phyloP scores from a whole-genome alignment of 2,113 vertebrate species.

The Dipodomys stephensi region DNA sequence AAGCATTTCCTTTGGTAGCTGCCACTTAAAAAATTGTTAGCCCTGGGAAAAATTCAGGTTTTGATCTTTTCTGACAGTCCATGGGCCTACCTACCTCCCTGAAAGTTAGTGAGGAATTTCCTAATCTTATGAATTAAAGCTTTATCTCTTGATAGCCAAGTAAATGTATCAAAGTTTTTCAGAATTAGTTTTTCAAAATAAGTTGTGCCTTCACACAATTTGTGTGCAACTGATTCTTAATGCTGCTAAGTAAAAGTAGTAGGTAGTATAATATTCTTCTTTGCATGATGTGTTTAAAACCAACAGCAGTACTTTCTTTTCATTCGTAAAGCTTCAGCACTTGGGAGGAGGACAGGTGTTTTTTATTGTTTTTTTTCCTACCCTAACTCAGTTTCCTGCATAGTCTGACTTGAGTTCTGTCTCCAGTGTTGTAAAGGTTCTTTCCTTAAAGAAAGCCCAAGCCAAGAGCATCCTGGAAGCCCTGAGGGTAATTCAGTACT shows the following conservation, averaged over 20 bases:
- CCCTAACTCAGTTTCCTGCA: background rate
- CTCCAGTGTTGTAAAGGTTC: conserved; percentile 93
- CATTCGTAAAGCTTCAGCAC: background rate
- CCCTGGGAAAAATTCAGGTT: conserved; percentile 34
- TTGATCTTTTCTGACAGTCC: conserved; percentile 40
- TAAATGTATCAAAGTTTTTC: background rate
- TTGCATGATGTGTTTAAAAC: background rate
- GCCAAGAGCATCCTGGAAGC: conserved; percentile 92
- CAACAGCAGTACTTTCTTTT: background rate
- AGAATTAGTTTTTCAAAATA: background rate
- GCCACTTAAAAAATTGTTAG: conserved; percentile 6
- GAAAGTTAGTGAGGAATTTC: conserved; percentile 52
- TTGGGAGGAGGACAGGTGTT: background rate
- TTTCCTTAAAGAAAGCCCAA: conserved; percentile 94
- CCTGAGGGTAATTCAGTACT: conserved; percentile 91
- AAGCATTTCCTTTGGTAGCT: conserved; percentile 20
- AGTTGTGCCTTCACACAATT: background rate
- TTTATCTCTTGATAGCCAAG: background rate
- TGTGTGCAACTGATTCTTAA: background rate
- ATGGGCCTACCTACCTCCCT: background rate
- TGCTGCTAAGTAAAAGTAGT: background rate
- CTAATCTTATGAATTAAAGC: background rate
- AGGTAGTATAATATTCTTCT: background rate
- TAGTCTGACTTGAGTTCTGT: conserved; percentile 59
- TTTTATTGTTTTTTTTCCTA: background rate